A percentile compares a stretch with the other conserved stretches of the same genome.
Conservation (phyloP, 2,797 vertebrate genomes). For the Phalanger gymnotis region DNA sequence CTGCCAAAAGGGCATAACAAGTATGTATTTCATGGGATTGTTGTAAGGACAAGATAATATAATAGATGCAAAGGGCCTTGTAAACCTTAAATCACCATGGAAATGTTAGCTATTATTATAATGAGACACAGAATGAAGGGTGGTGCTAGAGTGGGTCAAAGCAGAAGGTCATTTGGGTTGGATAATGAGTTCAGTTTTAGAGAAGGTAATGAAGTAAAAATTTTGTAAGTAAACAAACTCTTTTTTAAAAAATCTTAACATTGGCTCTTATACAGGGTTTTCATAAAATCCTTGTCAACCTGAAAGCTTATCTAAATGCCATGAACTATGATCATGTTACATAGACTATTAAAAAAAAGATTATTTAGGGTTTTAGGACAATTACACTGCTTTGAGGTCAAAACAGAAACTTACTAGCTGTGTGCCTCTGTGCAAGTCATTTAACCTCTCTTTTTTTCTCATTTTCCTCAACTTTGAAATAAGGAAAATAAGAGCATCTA, state of each 20-base stretch:
- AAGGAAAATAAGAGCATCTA: background rate
- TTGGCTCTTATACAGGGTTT: background rate
- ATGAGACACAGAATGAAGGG: background rate
- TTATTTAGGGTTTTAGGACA: background rate
- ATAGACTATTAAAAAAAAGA: background rate
- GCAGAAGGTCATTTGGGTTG: background rate
- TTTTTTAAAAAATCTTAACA: background rate
- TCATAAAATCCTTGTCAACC: constrained; percentile 8
- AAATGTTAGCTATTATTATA: background rate
- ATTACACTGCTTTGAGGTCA: background rate
- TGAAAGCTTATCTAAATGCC: constrained; percentile 12
- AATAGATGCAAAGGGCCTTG: background rate
- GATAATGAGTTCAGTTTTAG: background rate
- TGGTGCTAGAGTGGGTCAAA: background rate
- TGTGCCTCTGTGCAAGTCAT: background rate
- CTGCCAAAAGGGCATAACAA: too few species aligned
- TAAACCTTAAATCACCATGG: background rate
- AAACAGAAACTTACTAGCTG: background rate
- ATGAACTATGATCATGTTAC: background rate
- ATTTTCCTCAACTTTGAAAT: background rate
- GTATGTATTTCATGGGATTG: background rate
- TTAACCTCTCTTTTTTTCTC: background rate
- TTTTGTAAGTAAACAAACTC: background rate
- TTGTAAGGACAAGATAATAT: background rate
- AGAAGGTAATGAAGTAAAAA: background rate